Base-by-base conservation (phyloP, 2,888 invertebrate species). In the Tiliacea aurago region DNA sequence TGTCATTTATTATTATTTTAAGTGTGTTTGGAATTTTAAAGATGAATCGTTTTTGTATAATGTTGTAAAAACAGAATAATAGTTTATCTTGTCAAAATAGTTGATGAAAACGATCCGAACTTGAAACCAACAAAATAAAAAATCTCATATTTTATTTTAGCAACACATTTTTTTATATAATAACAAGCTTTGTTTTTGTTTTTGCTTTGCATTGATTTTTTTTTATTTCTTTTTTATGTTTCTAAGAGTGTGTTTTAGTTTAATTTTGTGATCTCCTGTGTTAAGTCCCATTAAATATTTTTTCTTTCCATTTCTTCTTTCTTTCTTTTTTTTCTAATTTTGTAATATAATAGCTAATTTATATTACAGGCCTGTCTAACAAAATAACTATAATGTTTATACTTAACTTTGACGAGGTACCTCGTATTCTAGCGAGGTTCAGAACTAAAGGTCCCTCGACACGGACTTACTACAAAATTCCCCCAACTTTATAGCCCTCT, bases 401-500 rank as follows among this genome's bases (percentile, higher is more conserved):
- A 65, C 59, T 68, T 65, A 53, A 64, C 15, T 68, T 56, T 74
- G 83, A 81, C 70, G 68, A 71, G 53, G 61, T 67, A 74, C 65
- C 75, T 81, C 74, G 68, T 76, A 67, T 77, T 70, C 76, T 45
- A 49, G 71, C 70, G 67, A 74, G 70, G 84, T 77, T 82, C 66
- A 76, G 51, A 87, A 86, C 69, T 86, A 80, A 67, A 64, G 70
- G 73, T 85, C 86, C 84, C 81, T 55, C 73, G 81, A 71, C 73
- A 64, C 72, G 45, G 63, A 72, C 70, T 76, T 63, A 70, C 77
- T 78, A 78, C 72, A 70, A 86, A 83, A 86, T 81, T 83, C 41
- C 61, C 67, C 59, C 76, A 83, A 86, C 74, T 87, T 87, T 85
- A 86, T 76, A 64, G 77, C 77, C 79, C 85, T 78, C 69, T 45